These are phyloP conservation scores for Rhagonycha fulva DNA, from an alignment of 2,888 invertebrate species.

Conservation along the genomic window DNA sequence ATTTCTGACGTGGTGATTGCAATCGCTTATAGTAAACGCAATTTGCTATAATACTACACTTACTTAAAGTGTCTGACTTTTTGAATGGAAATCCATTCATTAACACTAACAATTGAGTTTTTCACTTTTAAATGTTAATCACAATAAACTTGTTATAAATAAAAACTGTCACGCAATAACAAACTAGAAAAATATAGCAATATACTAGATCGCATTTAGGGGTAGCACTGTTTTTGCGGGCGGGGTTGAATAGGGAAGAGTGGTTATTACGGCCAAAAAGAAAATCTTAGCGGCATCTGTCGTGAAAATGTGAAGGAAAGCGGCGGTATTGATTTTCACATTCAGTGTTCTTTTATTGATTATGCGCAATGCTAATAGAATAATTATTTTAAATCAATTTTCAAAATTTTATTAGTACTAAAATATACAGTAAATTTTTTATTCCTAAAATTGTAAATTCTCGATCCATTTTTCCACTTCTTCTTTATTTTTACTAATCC, in stretches of 20 bases:
- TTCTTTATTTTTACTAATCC: constrained; percentile 67
- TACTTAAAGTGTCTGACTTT: background rate
- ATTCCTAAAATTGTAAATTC: background rate
- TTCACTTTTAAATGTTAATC: background rate
- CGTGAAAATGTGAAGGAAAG: constrained; percentile 7
- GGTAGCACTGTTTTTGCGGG: constrained; percentile 25
- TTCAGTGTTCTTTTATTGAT: background rate
- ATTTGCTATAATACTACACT: background rate
- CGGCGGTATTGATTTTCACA: constrained; percentile 16
- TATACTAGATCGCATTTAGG: constrained; percentile 14
- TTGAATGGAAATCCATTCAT: background rate
- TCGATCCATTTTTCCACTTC: constrained; percentile 64
- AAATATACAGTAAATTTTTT: background rate
- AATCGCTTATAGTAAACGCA: background rate
- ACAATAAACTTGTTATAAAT: background rate
- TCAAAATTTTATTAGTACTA: background rate
- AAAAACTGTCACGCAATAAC: background rate
- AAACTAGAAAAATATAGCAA: constrained; percentile 5
- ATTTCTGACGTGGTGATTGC: background rate
- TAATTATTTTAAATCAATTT: constrained; percentile 1
- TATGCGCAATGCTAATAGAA: background rate
- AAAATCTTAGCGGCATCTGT: constrained; percentile 10
- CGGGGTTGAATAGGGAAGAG: constrained; percentile 23
- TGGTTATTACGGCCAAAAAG: constrained; percentile 2
- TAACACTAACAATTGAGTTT: background rate